phyloP scores from a whole-genome alignment of 2,113 vertebrate species.

The Poeciliopsis prolifica region DNA sequence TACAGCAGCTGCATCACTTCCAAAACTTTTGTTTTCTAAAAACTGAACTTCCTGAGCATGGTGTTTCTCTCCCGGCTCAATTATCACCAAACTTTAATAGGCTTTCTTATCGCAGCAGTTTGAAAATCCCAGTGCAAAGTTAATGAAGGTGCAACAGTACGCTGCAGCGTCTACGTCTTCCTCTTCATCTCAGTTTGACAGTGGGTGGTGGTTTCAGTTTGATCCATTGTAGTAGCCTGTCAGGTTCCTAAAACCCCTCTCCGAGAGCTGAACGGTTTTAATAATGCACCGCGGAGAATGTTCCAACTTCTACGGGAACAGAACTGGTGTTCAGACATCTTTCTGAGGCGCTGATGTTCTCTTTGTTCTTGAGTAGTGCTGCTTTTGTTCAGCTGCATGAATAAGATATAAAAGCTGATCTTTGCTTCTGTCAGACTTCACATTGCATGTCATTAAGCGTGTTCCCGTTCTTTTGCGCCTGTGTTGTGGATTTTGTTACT shows the following conservation, averaged over 20 bases:
- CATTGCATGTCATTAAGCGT: neutral
- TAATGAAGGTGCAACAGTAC: neutral
- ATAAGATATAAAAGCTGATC: conserved; percentile 1
- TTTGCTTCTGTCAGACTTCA: neutral
- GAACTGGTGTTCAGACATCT: conserved; percentile 28
- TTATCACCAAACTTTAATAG: conserved; percentile 1
- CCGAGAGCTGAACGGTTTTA: conserved; percentile 18
- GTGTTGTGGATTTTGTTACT: neutral
- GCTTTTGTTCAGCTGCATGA: neutral
- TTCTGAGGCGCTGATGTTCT: conserved; percentile 17
- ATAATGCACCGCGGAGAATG: conserved; percentile 26
- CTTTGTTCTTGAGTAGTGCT: conserved; percentile 29
- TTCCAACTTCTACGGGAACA: conserved; percentile 7
- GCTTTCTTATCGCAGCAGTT: neutral
- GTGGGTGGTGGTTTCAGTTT: conserved; percentile 3
- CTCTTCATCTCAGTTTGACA: neutral
- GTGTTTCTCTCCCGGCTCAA: neutral
- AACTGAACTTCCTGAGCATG: neutral
- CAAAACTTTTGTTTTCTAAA: neutral
- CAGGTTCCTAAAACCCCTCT: conserved; percentile 5
- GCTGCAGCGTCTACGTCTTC: neutral
- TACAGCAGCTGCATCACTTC: neutral
- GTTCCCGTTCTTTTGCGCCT: neutral
- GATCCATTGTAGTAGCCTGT: conserved; percentile 16
- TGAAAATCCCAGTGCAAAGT: neutral